phyloP scores from a whole-genome alignment of 2,797 vertebrate species.

The Emys orbicularis region DNA sequence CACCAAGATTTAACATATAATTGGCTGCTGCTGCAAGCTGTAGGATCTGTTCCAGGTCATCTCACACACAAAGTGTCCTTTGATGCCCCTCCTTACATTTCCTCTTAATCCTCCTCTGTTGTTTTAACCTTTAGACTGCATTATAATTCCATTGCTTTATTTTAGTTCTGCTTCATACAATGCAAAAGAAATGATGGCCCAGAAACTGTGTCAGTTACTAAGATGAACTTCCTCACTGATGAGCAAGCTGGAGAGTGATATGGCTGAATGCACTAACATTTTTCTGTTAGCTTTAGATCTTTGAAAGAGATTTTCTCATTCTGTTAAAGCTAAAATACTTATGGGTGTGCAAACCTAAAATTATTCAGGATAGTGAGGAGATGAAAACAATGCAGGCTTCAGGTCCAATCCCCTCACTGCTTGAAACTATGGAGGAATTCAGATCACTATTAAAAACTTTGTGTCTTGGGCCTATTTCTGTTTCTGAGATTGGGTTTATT shows the following conservation, averaged over 20 bases:
- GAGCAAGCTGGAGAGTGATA: neutral
- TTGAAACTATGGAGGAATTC: neutral
- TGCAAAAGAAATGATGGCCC: neutral
- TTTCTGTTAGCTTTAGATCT: neutral
- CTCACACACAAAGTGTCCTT: neutral
- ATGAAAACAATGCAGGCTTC: neutral
- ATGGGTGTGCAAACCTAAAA: neutral
- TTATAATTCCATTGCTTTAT: neutral
- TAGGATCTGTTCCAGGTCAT: slow-evolving; percentile 39
- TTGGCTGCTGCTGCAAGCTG: slow-evolving; percentile 25
- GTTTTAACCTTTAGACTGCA: slow-evolving; percentile 29
- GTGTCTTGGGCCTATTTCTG: neutral
- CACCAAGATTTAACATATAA: slow-evolving; percentile 7
- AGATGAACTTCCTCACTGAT: neutral
- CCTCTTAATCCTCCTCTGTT: neutral
- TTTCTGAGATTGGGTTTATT: neutral
- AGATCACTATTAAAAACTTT: neutral
- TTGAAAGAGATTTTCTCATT: rapidly evolving
- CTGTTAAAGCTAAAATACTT: neutral
- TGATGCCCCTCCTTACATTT: neutral
- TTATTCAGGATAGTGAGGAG: neutral
- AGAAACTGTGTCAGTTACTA: neutral
- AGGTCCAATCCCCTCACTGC: neutral
- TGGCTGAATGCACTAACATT: rapidly evolving
- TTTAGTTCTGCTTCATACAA: neutral